Conservation (phyloP, 2,113 vertebrate genomes). For the Gymnorhina tibicen region DNA sequence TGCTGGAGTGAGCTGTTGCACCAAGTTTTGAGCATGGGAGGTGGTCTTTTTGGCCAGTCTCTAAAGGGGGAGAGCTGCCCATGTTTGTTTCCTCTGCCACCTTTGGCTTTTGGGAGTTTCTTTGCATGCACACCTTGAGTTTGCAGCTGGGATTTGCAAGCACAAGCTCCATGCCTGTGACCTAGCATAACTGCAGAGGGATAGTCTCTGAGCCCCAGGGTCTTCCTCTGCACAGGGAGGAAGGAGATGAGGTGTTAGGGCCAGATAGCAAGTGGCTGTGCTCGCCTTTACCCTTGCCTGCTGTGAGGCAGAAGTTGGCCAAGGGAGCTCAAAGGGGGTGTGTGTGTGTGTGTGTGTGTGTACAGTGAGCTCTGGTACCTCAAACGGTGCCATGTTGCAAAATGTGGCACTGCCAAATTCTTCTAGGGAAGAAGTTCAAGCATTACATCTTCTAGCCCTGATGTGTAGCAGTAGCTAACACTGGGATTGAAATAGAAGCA, state of each 20-base stretch:
- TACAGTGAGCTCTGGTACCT: background rate
- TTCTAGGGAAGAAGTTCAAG: background rate
- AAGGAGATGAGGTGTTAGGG: background rate
- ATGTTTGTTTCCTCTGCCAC: background rate
- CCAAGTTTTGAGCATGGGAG: background rate
- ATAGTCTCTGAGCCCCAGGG: background rate
- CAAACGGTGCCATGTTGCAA: rapidly evolving
- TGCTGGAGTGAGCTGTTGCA: background rate
- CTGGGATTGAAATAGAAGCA: background rate
- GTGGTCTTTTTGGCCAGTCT: background rate
- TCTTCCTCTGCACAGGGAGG: background rate
- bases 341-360: background rate
- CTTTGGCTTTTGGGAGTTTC: background rate
- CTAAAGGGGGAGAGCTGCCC: background rate
- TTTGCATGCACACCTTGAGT: background rate
- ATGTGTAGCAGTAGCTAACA: background rate
- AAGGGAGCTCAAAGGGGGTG: background rate
- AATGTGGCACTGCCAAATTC: background rate
- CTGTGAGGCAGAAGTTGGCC: background rate
- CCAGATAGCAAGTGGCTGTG: background rate
- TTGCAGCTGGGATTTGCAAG: background rate
- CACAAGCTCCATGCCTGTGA: background rate
- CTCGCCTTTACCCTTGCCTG: rapidly evolving
- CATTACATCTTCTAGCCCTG: background rate
- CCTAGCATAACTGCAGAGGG: background rate